Evolutionary conservation across 2,113 vertebrate genomes (phyloP), one percentile per base, ranked within the genome.

Genomic region (Zapus hudsonius): DNA sequence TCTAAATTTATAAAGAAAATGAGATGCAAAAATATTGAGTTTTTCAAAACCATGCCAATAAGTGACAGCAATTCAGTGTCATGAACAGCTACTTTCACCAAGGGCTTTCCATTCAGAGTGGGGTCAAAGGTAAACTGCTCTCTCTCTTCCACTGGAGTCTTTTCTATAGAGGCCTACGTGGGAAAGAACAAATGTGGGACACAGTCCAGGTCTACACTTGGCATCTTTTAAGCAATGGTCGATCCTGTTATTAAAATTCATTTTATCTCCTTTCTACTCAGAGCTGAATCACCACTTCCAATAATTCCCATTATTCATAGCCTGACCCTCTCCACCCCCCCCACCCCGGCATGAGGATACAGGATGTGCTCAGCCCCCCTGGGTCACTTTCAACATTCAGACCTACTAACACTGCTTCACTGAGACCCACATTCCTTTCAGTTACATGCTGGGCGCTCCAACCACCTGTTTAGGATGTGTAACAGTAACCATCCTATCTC

Each of bases 281-380:
- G 64, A 86, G 76, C 89, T 94, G 93, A 96, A 89, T 95, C 93
- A 92, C 59, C 47, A 87, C 15, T 89, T 84, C 67, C 76, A 64
- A 76, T 74, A 55, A 91, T 80, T 90, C 36, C 59, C 36, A 27
- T 83, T 76, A 59, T 38, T 83, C 92, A 42, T 12, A 76, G 67
- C 10, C 44, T 31, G 7, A 47, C 10, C 57, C 63, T 0, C 81
- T 20, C 4, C 0, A 1, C 57, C n/a, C 36, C 57, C n/a, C 36
- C 63, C 42, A 22, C 6, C 20, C 59, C 22, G 31, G 61, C 25
- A 38, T 2, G 2, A 31, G 13, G n/a, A 33, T 42, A 90, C 2
- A 31, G 36, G 63, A 64, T 3, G 16, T 9, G 4, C 3, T 23
- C 29, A 59, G 10, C 47, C 2, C 4, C 9, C 59, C 74, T 22